These are phyloP conservation scores for Datnioides undecimradiatus DNA, from an alignment of 2,113 vertebrate species.

Conservation along the genomic window DNA sequence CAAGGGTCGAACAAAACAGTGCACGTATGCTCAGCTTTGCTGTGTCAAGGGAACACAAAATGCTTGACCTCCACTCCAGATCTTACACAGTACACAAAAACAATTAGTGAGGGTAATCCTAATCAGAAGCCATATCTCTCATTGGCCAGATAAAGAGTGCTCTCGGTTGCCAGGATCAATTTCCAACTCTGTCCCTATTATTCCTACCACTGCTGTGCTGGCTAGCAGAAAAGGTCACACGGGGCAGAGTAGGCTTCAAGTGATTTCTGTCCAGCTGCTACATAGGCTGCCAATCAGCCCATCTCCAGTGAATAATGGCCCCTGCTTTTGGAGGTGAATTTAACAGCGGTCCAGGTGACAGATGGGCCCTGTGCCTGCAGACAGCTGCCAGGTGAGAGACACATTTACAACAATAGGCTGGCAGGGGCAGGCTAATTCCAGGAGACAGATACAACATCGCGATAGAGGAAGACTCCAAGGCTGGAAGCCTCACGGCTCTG, in stretches of 20 bases:
- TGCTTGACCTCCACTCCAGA: slow-evolving; percentile 9
- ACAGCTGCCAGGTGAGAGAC: slow-evolving; percentile 74
- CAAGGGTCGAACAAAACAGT: neutral
- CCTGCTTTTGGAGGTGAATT: slow-evolving; percentile 58
- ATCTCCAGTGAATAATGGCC: slow-evolving; percentile 50
- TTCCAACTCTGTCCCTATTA: slow-evolving; percentile 28
- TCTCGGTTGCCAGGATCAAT: slow-evolving; percentile 42
- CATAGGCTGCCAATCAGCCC: slow-evolving; percentile 46
- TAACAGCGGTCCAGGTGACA: slow-evolving; percentile 72
- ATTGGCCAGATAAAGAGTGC: slow-evolving; percentile 9
- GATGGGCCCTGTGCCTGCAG: slow-evolving; percentile 69
- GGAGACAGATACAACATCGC: slow-evolving; percentile 56
- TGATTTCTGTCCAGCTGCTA: slow-evolving; percentile 38
- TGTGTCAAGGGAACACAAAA: neutral
- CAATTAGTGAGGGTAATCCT: slow-evolving; percentile 2
- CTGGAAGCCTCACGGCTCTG: slow-evolving; percentile 28
- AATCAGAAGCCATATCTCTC: slow-evolving; percentile 14
- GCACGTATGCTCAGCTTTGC: neutral
- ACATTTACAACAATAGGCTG: slow-evolving; percentile 69
- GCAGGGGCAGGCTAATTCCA: slow-evolving; percentile 60
- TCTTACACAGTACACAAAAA: neutral
- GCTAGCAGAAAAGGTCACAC: slow-evolving; percentile 46
- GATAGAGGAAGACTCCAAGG: slow-evolving; percentile 40
- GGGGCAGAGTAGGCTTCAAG: slow-evolving; percentile 27
- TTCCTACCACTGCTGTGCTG: slow-evolving; percentile 14